Evolutionary conservation across 2,113 vertebrate genomes (phyloP).

Genomic region (Serilophus lunatus): DNA sequence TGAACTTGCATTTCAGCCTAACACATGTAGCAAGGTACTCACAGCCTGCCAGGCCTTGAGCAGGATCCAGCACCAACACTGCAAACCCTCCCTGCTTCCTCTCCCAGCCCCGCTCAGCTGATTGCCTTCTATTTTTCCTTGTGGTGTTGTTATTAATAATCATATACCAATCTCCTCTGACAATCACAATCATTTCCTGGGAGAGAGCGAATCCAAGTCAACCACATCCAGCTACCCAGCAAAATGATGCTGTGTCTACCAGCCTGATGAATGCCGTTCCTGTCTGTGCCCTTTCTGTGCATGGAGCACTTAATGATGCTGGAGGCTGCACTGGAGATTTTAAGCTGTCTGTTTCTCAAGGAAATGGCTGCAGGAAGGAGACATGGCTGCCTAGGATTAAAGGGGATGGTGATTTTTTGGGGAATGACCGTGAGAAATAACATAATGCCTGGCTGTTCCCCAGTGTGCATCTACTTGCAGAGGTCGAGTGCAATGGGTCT

Average conservation of each 20-base stretch:
- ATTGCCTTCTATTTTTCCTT: slow-evolving; percentile 60
- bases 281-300: background rate
- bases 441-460: background rate
- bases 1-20: background rate
- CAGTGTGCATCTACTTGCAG: background rate
- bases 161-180: slow-evolving; percentile 44
- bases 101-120: background rate
- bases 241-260: slow-evolving; percentile 1
- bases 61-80: background rate
- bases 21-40: background rate
- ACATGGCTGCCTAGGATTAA: background rate
- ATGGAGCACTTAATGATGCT: background rate
- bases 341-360: background rate
- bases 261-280: slow-evolving; percentile 30
- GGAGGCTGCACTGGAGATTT: background rate
- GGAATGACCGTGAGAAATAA: background rate
- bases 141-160: slow-evolving; percentile 59
- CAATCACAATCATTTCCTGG: slow-evolving; percentile 55
- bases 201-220: slow-evolving; percentile 46
- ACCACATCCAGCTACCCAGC: slow-evolving; percentile 23
- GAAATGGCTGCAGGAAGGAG: background rate
- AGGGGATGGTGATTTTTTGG: background rate
- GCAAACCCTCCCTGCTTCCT: slow-evolving; percentile 32
- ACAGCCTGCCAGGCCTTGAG: background rate
- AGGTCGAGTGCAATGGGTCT: background rate